These are phyloP conservation scores for Oceanodroma tethys DNA, from an alignment of 2,113 vertebrate species.

Conservation along the genomic window DNA sequence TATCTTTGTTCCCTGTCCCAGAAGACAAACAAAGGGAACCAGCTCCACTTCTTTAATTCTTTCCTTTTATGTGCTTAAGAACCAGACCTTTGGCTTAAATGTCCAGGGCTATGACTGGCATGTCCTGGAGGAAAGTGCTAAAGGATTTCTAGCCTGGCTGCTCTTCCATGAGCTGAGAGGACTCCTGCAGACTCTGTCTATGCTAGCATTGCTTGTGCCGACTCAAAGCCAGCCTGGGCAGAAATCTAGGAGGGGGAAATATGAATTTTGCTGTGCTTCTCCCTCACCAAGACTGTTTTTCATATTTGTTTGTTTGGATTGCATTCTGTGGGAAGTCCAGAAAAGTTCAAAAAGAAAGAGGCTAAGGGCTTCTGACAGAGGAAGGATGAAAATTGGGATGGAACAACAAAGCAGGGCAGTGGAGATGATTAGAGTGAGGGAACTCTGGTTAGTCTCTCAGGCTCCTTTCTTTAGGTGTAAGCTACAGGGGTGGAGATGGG, in stretches of 20 bases:
- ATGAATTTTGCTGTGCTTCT: neutral
- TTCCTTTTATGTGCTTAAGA: neutral
- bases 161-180: neutral
- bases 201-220: neutral
- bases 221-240: neutral
- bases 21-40: neutral
- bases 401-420: neutral
- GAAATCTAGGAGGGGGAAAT: neutral
- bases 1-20: neutral
- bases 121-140: neutral
- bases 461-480: neutral
- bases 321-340: neutral
- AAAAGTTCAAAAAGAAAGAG: neutral
- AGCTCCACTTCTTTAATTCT: neutral
- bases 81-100: neutral
- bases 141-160: neutral
- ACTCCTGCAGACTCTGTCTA: neutral
- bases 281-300: neutral
- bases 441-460: neutral
- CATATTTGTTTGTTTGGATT: neutral
- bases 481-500: neutral
- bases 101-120: accelerated
- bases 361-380: neutral
- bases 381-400: neutral
- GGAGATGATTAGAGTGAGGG: neutral